Evolutionary conservation across 2,113 vertebrate genomes (phyloP), one percentile per base, ranked within the genome.

Genomic region (Suricata suricatta): DNA sequence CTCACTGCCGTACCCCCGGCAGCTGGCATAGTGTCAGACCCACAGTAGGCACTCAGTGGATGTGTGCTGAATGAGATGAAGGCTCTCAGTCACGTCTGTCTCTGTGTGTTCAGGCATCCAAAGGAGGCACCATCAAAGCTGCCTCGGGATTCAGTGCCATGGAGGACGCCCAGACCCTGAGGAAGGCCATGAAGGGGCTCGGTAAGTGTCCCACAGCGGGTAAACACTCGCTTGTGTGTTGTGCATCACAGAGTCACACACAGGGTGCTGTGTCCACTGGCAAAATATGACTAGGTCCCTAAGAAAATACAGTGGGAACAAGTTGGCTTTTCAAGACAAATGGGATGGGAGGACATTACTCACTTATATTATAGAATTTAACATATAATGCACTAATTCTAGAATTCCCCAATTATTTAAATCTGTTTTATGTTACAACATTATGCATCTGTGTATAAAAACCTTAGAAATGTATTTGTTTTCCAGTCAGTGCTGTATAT

Each of bases 131-230:
- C 0, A 79, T 99, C 97, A 99, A 99, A 31, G 99, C 99, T 16
- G 98, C 99, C 0, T 47, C 99, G 0, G 98, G 98, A 31, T 99
- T 99, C 97, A 99, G 97, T 2, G 95, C 99, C 3, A 98, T 99
- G 0, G 98, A 99, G 2, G 99, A 99, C 96, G 99, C 98, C 52
- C 98, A 99, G 90, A 98, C 92, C 14, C 99, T 99, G 29, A 98
- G 99, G 96, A 99, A 97, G 84, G 99, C 99, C 95, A 99, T 99
- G 99, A 99, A 99, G 97, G 99, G 99, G 79, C 29, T 99, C 0
- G 99, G 99, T 99, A 96, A 99, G 99, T 98, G 38, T 71, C 89
- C 52, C 3, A 1, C 63, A 0, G 12, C 17, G 52, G 25, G 29
- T 14, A 33, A 86, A 13, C 31, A 7, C 76, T 25, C 33, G 25